phyloP scores from a whole-genome alignment of 2,888 invertebrate genomes.

The Serrognathus titanus region DNA sequence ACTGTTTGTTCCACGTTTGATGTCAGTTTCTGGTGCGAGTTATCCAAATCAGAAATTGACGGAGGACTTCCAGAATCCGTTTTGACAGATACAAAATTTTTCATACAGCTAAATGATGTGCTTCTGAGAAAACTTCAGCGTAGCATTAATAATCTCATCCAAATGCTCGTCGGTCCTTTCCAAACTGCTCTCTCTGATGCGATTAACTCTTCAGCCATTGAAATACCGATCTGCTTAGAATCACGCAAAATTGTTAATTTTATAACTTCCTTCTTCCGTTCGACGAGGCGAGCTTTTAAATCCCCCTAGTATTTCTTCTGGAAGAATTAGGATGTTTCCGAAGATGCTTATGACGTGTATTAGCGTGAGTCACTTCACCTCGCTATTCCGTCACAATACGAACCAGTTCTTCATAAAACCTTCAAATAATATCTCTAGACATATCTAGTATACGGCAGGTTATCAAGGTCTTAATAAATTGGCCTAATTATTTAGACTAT shows the following conservation, averaged over 20 bases:
- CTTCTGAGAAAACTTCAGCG: constrained; percentile 85
- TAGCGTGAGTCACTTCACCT: no score
- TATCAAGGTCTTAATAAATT: no score
- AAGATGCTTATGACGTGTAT: no score
- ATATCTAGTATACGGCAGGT: no score
- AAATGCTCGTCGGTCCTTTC: constrained; percentile 83
- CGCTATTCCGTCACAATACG: no score
- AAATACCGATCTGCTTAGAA: constrained; percentile 89
- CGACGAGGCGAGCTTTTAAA: no score
- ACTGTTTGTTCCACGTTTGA: constrained; percentile 45
- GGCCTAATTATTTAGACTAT: no score
- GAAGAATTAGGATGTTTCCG: no score
- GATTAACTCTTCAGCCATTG: constrained; percentile 90
- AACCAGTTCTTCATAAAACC: no score
- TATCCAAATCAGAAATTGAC: constrained; percentile 20
- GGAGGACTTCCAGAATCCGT: constrained; percentile 51
- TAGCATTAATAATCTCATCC: constrained; percentile 87
- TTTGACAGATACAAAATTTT: constrained; percentile 87
- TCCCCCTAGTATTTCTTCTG: no score
- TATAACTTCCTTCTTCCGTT: no score
- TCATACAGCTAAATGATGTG: constrained; percentile 95
- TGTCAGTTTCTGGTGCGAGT: background rate
- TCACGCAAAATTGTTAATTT: constrained; percentile 83
- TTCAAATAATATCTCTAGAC: no score
- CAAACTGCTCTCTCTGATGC: constrained; percentile 85